Evolutionary conservation across 2,797 vertebrate species (phyloP).

Genomic region (Octomys mimax): DNA sequence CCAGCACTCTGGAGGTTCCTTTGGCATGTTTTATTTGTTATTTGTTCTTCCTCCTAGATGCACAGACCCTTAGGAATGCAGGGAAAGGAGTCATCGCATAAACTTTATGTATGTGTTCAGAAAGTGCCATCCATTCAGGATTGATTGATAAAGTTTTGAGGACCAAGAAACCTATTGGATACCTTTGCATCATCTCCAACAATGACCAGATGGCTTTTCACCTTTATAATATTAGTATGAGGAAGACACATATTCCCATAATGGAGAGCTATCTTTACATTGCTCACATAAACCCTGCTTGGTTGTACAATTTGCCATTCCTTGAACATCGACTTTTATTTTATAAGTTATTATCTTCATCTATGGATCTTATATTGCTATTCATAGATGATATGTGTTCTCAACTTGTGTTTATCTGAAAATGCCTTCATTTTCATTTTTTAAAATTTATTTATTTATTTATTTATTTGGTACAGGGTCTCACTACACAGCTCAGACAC

Average conservation of each 20-base stretch:
- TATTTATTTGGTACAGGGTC: no score
- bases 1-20: background rate
- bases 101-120: background rate
- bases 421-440: background rate
- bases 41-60: conserved; percentile 3
- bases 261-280: background rate
- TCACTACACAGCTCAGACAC: no score
- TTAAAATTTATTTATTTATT: no score
- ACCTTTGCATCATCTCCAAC: background rate
- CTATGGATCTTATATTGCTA: background rate
- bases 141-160: background rate
- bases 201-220: background rate
- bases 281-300: background rate
- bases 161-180: background rate
- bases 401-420: background rate
- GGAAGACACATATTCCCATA: background rate
- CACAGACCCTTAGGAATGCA: background rate
- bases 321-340: background rate
- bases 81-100: background rate
- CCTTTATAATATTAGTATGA: background rate
- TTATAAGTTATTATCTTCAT: background rate
- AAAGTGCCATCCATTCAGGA: background rate
- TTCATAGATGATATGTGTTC: background rate
- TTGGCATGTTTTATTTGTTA: background rate
- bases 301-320: background rate